Conservation (phyloP, 64 coral and sea anemone genomes). For the Montipora capricornis region DNA sequence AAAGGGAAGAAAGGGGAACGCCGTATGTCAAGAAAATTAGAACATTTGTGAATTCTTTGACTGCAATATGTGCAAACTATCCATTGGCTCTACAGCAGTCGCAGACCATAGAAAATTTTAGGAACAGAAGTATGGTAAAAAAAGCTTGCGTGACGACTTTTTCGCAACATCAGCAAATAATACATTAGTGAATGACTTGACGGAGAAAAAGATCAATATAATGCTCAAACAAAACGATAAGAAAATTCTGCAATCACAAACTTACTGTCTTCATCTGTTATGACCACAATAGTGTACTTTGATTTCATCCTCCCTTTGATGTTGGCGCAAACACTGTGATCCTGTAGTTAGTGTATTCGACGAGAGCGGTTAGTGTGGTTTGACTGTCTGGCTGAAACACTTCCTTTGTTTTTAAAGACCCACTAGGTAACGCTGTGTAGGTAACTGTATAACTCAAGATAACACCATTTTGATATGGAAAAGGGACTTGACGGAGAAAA, state of each 20-base stretch:
- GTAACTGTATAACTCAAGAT: background rate
- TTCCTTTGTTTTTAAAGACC: background rate
- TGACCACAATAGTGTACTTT: too few species aligned
- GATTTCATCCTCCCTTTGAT: background rate
- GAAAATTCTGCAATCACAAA: too few species aligned
- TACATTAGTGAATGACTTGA: background rate
- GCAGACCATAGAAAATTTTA: background rate
- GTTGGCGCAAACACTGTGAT: conserved; percentile 27
- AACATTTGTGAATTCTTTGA: too few species aligned
- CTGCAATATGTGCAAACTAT: too few species aligned
- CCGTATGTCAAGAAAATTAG: too few species aligned
- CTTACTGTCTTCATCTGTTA: conserved; percentile 8
- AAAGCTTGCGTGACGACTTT: background rate
- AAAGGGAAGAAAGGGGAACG: too few species aligned
- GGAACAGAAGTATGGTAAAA: background rate
- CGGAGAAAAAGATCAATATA: background rate
- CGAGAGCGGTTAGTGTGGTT: background rate
- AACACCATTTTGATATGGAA: background rate
- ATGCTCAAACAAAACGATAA: background rate
- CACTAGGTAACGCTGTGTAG: background rate
- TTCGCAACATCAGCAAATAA: too few species aligned
- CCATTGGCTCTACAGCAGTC: too few species aligned
- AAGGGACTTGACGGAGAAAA: background rate
- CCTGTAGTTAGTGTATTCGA: background rate
- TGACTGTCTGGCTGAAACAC: background rate